Conservation (phyloP, 2,888 invertebrate species). For the Hemaris fuciformis region DNA sequence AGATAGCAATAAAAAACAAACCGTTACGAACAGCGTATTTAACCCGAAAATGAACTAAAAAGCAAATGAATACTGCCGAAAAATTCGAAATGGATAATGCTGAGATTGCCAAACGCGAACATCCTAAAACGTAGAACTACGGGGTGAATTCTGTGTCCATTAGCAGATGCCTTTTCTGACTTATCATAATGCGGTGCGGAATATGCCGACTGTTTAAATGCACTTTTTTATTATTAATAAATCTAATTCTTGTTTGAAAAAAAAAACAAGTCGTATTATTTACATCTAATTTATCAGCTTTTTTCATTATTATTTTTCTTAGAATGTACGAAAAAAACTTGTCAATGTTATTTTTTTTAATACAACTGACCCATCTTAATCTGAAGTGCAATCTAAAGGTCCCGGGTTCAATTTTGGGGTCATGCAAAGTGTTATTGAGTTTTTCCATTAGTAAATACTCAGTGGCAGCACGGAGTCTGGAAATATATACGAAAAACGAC, state of each 20-base stretch:
- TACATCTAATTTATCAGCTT: too few species aligned
- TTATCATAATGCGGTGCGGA: neutral
- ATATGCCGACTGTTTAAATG: neutral
- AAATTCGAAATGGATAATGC: neutral
- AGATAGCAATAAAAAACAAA: neutral
- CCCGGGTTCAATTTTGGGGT: too few species aligned
- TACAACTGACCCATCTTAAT: too few species aligned
- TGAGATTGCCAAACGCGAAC: neutral
- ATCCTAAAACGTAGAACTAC: neutral
- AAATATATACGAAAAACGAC: too few species aligned
- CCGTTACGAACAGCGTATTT: neutral
- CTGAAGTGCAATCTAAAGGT: too few species aligned
- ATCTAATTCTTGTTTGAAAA: too few species aligned
- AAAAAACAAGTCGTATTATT: neutral
- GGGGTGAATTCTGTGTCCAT: neutral
- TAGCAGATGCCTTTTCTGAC: conserved; percentile 2
- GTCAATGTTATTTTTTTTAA: too few species aligned
- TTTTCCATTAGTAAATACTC: too few species aligned
- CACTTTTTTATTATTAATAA: neutral
- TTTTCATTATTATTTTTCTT: too few species aligned
- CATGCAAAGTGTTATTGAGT: too few species aligned
- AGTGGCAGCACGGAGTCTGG: too few species aligned
- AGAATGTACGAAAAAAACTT: too few species aligned
- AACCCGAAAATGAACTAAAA: neutral
- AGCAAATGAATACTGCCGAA: neutral